phyloP scores from a whole-genome alignment of 2,113 vertebrate species.

The Hylia prasina region DNA sequence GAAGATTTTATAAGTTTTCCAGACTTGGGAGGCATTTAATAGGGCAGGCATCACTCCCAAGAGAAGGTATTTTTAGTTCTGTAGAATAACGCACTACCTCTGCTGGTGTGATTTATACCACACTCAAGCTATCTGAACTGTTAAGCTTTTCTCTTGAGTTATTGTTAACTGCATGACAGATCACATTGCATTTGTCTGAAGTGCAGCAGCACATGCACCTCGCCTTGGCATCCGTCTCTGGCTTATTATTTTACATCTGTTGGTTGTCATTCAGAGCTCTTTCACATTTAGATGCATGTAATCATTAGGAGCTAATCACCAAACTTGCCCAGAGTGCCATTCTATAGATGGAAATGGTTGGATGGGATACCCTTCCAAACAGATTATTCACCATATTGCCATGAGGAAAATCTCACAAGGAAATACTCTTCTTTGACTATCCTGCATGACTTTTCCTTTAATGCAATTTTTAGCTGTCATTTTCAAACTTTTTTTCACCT shows the following conservation, averaged over 20 bases:
- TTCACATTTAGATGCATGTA: neutral
- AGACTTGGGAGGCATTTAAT: neutral
- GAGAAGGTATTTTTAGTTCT: neutral
- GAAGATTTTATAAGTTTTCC: neutral
- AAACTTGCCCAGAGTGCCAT: neutral
- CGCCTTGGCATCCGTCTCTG: neutral
- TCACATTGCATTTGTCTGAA: neutral
- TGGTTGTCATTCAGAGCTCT: neutral
- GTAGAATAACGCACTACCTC: neutral
- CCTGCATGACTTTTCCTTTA: neutral
- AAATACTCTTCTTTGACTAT: neutral
- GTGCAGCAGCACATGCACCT: neutral
- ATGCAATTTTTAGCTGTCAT: neutral
- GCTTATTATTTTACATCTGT: neutral
- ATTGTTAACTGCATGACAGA: neutral
- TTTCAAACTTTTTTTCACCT: neutral
- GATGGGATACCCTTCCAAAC: neutral
- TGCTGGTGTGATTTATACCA: neutral
- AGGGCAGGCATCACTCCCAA: neutral
- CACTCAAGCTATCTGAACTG: neutral
- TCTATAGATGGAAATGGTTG: neutral
- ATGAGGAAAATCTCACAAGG: neutral
- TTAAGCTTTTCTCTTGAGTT: neutral
- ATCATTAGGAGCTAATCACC: neutral
- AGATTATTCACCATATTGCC: neutral